These are phyloP conservation scores for Pipa parva DNA, from an alignment of 2,113 vertebrate genomes.

Conservation along the genomic window DNA sequence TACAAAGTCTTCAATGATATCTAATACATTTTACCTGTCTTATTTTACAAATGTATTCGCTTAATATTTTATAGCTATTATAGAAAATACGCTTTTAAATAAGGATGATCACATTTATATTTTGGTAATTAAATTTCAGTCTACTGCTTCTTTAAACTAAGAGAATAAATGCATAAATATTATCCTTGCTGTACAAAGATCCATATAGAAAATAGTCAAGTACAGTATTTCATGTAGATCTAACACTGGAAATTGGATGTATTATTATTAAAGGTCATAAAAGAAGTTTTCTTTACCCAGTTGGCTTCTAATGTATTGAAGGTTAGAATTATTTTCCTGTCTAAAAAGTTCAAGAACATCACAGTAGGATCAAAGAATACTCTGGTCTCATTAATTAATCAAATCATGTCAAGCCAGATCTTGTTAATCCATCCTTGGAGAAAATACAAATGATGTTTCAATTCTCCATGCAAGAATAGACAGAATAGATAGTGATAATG, in stretches of 20 bases:
- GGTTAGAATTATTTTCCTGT: constrained; percentile 58
- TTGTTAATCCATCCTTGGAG: constrained; percentile 63
- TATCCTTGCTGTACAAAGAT: constrained; percentile 26
- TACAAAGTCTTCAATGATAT: no score
- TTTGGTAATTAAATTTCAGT: no score
- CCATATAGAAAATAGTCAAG: constrained; percentile 25
- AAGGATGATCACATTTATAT: no score
- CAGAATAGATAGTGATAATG: constrained; percentile 56
- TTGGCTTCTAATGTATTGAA: constrained; percentile 60
- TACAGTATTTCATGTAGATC: constrained; percentile 45
- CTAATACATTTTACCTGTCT: no score
- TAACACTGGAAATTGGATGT: constrained; percentile 52
- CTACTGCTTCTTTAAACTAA: no score
- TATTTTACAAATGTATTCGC: no score
- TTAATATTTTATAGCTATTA: no score
- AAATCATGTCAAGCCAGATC: constrained; percentile 57
- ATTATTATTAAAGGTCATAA: constrained; percentile 57
- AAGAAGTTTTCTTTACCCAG: constrained; percentile 55
- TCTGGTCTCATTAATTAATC: constrained; percentile 64
- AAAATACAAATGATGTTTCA: constrained; percentile 58
- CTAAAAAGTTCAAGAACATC: constrained; percentile 58
- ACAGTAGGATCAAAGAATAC: constrained; percentile 52
- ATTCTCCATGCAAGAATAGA: constrained; percentile 60
- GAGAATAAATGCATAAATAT: no score
- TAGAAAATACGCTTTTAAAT: no score